phyloP scores from a whole-genome alignment of 2,113 vertebrate species.

The Danionella cerebrum region DNA sequence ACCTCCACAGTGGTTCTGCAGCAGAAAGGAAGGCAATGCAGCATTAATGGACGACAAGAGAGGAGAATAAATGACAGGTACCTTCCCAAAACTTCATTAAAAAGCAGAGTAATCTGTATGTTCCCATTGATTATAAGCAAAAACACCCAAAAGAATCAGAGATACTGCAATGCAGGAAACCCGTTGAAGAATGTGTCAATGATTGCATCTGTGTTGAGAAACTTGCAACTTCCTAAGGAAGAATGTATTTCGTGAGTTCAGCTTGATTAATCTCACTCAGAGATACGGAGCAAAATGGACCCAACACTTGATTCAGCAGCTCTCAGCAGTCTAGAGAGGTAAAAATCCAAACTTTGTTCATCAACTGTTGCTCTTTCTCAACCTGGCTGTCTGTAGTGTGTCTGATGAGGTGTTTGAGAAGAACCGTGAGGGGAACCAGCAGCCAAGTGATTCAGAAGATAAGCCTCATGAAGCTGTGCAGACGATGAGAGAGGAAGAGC shows the following conservation, averaged over 20 bases:
- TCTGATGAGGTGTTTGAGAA: slow-evolving; percentile 17
- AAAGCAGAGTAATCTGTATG: no score
- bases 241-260: slow-evolving; percentile 18
- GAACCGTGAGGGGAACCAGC: neutral
- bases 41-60: neutral
- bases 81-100: no score
- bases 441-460: neutral
- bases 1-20: slow-evolving; percentile 47
- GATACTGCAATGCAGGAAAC: neutral
- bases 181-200: neutral
- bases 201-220: slow-evolving; percentile 10
- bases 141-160: neutral
- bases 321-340: slow-evolving; percentile 1
- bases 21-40: slow-evolving; percentile 38
- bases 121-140: no score
- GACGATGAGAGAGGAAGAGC: slow-evolving; percentile 14
- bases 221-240: slow-evolving; percentile 27
- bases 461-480: neutral
- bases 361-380: neutral
- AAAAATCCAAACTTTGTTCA: neutral
- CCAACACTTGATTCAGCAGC: neutral
- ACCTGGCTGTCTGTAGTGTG: slow-evolving; percentile 23
- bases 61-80: neutral
- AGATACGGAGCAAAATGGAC: slow-evolving; percentile 4
- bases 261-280: neutral